Conservation (phyloP, 37 sponge, comb jelly and placozoan species). For the Cladorhizidae sp. region DNA sequence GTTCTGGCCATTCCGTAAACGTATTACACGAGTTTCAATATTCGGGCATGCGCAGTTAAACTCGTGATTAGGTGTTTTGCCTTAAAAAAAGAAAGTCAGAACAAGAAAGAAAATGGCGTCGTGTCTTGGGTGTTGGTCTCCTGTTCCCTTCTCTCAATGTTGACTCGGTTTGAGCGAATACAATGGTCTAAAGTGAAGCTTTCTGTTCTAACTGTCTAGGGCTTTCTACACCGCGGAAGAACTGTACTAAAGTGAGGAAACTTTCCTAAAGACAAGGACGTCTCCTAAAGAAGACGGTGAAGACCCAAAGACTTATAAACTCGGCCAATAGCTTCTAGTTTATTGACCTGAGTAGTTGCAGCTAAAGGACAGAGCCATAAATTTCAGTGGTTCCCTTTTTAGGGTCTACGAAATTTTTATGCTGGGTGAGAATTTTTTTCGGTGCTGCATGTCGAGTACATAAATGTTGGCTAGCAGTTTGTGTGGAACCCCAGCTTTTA, state of each 20-base stretch:
- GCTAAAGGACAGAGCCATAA: slow-evolving; percentile 11
- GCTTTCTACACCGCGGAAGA: background rate
- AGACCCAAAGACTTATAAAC: background rate
- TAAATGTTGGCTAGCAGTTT: background rate
- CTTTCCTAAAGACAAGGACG: too few species aligned
- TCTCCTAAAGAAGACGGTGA: too few species aligned
- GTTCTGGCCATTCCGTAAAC: background rate
- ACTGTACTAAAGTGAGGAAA: too few species aligned
- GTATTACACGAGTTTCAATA: too few species aligned
- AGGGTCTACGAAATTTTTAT: background rate
- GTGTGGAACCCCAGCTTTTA: too few species aligned
- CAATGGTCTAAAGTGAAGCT: too few species aligned
- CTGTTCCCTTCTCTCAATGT: background rate
- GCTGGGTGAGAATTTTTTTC: background rate
- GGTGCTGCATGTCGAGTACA: background rate
- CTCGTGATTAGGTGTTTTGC: background rate
- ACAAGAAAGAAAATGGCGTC: background rate
- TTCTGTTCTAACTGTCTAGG: background rate
- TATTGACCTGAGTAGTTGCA: slow-evolving; percentile 13
- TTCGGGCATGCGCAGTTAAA: slow-evolving; percentile 24
- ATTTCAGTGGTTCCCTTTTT: slow-evolving; percentile 4
- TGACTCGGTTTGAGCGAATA: too few species aligned
- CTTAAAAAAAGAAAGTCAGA: background rate
- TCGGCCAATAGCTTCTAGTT: slow-evolving; percentile 25
- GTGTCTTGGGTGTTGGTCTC: background rate